Conservation (phyloP, 2,113 vertebrate species). For the Cochlearius cochlearius region DNA sequence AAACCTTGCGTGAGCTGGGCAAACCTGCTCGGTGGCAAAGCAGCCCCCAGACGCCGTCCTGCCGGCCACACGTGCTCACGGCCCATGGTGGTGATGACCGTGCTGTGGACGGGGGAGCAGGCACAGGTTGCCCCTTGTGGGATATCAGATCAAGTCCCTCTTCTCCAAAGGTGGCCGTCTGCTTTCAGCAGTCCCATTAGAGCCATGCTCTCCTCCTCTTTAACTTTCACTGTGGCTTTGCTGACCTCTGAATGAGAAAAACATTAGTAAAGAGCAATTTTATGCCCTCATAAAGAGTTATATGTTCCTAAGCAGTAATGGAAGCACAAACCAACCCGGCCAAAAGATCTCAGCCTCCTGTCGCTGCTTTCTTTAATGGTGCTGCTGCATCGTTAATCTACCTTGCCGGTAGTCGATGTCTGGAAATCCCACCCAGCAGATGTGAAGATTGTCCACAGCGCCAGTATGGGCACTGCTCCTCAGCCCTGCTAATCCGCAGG, state of each 20-base stretch:
- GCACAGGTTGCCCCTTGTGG: not conserved
- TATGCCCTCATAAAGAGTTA: not conserved
- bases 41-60: not conserved
- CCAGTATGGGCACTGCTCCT: not conserved
- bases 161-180: not conserved
- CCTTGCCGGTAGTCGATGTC: not conserved
- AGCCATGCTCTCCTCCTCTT: not conserved
- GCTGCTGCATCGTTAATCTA: not conserved
- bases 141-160: not conserved
- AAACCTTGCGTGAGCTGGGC: not conserved
- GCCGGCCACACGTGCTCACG: rapidly evolving
- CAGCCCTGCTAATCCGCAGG: not conserved
- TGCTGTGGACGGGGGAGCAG: rapidly evolving
- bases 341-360: not conserved
- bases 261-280: conserved; percentile 8
- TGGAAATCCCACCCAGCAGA: conserved; percentile 30
- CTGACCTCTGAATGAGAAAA: conserved; percentile 29
- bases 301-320: not conserved
- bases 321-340: not conserved
- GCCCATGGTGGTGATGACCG: not conserved
- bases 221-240: not conserved
- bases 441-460: not conserved
- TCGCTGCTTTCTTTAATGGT: not conserved
- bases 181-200: not conserved
- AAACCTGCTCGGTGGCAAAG: not conserved